Conservation (phyloP, 2,888 invertebrate genomes). For the Euspilapteryx auroguttella region DNA sequence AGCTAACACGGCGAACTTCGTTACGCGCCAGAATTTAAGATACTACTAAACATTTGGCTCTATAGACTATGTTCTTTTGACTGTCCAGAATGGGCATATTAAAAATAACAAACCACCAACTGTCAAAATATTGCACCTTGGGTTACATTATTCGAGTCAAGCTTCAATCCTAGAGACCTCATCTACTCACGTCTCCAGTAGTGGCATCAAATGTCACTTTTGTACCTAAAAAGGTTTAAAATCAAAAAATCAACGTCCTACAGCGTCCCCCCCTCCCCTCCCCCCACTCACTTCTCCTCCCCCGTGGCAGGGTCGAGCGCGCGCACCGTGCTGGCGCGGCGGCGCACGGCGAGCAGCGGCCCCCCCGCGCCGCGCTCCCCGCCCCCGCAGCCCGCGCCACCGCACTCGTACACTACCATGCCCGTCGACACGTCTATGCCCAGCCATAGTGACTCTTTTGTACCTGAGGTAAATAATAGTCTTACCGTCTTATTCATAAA, state of each 20-base stretch:
- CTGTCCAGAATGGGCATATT: background rate
- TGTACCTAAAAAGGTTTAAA: too few relatives aligned
- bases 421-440: slow-evolving; percentile 76
- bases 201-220: background rate
- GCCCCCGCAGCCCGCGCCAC: slow-evolving; percentile 69
- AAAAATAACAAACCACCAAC: background rate
- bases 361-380: slow-evolving; percentile 55
- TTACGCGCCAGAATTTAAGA: background rate
- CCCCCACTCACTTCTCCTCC: slow-evolving; percentile 73
- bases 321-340: slow-evolving; percentile 84
- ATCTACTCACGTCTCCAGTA: slow-evolving; percentile 2
- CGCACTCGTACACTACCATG: slow-evolving; percentile 81
- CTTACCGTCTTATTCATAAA: too few relatives aligned
- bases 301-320: slow-evolving; percentile 89
- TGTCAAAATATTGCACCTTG: too few relatives aligned
- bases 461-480: slow-evolving; percentile 51
- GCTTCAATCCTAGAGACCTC: too few relatives aligned
- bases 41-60: too few relatives aligned
- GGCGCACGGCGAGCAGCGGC: slow-evolving; percentile 73
- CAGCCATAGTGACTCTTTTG: slow-evolving; percentile 83
- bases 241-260: too few relatives aligned
- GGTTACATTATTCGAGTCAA: too few relatives aligned
- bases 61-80: too few relatives aligned
- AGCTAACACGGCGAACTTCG: too few relatives aligned
- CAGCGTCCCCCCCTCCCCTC: too few relatives aligned